Evolutionary conservation across 1,140 invertebrate genomes (phyloP), one percentile per base, ranked within the genome.

Genomic region (Calliopsis andreniformis): DNA sequence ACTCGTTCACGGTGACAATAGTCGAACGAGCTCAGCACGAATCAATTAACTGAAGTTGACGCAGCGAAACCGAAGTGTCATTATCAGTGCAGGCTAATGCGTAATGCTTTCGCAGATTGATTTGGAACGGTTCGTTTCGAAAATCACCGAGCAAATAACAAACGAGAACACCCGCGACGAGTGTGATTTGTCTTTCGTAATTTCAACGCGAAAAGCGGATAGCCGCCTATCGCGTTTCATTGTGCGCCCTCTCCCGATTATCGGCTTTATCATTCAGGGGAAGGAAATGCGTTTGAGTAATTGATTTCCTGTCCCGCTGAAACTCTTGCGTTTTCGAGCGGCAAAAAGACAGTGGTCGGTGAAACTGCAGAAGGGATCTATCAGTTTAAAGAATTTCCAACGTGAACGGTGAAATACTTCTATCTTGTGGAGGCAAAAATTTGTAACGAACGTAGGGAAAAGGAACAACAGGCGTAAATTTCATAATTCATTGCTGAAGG

Each of bases 11-110:
- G 80, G 71, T 53, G 55, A 83, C 82, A 85, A 85, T 85, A 80
- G 71, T 59, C 71, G 63, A 61, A 51, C 58, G 66, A 72, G 43
- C 63, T 39, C 78, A 69, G 80, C 83, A 79, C 80, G 80, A 81
- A 85, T 85, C 84, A 86, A 86, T 86, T 86, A 86, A 86, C 81
- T 78, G 64, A 79, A 83, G 83, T 86, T 83, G 81, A 78, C 80
- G 78, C 69, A 66, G 66, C 68, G 80, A 80, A 76, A 82, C 78
- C 78, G 61, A 81, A 76, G 75, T 77, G 83, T 80, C 76, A 86
- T 85, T 85, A 79, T 84, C 80, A 82, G 80, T 66, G 80, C 63
- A 39, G 75, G 75, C 70, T 83, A 78, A 78, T 76, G 63, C 75
- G 75, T 72, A 76, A 85, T 59, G 76, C 82, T 82, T 73, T 84